A percentile compares a stretch with the other conserved stretches of the same genome.
phyloP scores from a whole-genome alignment of 2,888 invertebrate genomes.

The Ochropacha duplaris region DNA sequence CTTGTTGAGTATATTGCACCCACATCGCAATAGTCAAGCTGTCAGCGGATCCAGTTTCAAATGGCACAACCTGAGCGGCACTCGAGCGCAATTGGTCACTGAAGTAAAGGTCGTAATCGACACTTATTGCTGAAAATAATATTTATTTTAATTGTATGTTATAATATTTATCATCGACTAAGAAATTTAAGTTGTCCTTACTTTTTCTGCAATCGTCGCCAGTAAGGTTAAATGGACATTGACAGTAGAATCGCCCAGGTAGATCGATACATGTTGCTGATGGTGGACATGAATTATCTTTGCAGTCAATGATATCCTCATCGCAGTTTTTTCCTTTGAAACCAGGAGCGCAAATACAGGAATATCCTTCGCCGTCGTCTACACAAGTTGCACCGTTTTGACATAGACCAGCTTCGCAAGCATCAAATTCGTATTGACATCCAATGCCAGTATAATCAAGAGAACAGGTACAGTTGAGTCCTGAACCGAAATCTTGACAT shows the following conservation, averaged over 20 bases:
- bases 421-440: slow-evolving; percentile 96
- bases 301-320: slow-evolving; percentile 95
- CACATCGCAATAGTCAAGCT: slow-evolving; percentile 96
- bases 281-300: slow-evolving; percentile 96
- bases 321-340: slow-evolving; percentile 92
- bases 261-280: slow-evolving; percentile 96
- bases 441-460: slow-evolving; percentile 93
- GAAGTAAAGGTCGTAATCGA: slow-evolving; percentile 98
- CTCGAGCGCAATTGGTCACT: slow-evolving; percentile 95
- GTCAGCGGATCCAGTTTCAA: slow-evolving; percentile 89
- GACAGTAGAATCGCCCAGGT: slow-evolving; percentile 95
- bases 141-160: not conserved
- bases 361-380: slow-evolving; percentile 92
- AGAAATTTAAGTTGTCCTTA: slow-evolving; percentile 69
- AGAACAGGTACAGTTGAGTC: slow-evolving; percentile 96
- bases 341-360: slow-evolving; percentile 93
- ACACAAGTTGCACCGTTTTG: slow-evolving; percentile 96
- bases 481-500: slow-evolving; percentile 97
- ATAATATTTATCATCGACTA: not conserved
- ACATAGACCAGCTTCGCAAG: slow-evolving; percentile 94
- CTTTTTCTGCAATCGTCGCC: slow-evolving; percentile 98
- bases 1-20: slow-evolving; percentile 96
- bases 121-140: slow-evolving; percentile 91
- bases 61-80: slow-evolving; percentile 96
- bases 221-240: slow-evolving; percentile 98